These are phyloP conservation scores for Orthosia gracilis DNA, from an alignment of 2,888 invertebrate species.

Conservation along the genomic window DNA sequence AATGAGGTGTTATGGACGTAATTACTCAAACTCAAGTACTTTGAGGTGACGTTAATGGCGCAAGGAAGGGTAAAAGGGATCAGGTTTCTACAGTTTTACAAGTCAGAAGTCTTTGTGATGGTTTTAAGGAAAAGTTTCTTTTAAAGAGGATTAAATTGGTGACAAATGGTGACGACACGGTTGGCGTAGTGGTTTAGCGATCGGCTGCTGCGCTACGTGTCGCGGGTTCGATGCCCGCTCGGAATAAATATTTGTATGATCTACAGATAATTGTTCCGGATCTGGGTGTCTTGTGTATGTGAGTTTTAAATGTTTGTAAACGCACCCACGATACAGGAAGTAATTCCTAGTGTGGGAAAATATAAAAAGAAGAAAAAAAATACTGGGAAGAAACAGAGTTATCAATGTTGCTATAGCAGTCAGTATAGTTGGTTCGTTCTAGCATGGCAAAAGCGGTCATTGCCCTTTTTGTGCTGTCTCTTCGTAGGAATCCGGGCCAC, in stretches of 20 bases:
- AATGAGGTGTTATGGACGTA: slow-evolving; percentile 50
- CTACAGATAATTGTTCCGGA: no score
- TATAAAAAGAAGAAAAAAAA: no score
- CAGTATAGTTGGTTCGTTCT: background rate
- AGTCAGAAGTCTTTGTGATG: slow-evolving; percentile 27
- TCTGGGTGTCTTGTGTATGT: no score
- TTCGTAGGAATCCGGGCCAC: no score
- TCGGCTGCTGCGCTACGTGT: no score
- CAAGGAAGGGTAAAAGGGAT: slow-evolving; percentile 12
- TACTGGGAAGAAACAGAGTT: background rate
- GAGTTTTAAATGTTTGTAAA: no score
- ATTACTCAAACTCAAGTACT: slow-evolving; percentile 60
- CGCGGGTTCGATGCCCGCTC: no score
- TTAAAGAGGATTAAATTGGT: background rate
- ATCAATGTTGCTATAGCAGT: background rate
- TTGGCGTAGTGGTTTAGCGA: no score
- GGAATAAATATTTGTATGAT: no score
- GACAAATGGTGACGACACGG: no score
- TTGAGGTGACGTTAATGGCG: slow-evolving; percentile 55
- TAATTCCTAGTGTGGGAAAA: no score
- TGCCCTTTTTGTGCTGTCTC: background rate
- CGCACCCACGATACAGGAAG: no score
- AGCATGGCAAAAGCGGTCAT: background rate
- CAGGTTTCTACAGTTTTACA: slow-evolving; percentile 28
- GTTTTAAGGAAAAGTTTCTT: background rate